Conservation (phyloP, 2,888 invertebrate species). For the Hemicrepidius hirtus region DNA sequence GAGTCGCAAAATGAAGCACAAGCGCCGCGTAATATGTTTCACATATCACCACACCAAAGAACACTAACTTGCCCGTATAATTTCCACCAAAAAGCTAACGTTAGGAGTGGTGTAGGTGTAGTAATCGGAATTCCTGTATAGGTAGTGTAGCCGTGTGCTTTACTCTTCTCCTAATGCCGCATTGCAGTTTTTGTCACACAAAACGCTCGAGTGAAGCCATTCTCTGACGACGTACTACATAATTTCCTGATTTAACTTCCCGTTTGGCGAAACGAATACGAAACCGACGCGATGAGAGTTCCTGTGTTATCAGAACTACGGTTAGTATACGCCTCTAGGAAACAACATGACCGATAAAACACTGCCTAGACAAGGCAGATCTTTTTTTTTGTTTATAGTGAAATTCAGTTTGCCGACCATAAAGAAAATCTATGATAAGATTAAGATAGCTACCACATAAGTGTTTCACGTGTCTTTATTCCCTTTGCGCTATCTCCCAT, state of each 20-base stretch:
- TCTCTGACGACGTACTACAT: conserved; percentile 15
- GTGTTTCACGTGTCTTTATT: no score
- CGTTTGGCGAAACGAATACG: conserved; percentile 25
- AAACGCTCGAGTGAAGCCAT: conserved; percentile 14
- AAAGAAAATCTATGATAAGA: no score
- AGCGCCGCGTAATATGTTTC: neutral
- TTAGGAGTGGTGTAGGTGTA: neutral
- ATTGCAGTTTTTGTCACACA: conserved; percentile 14
- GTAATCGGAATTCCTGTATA: neutral
- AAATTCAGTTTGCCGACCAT: no score
- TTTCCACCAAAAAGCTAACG: neutral
- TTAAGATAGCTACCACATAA: no score
- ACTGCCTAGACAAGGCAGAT: no score
- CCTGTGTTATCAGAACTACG: conserved; percentile 21
- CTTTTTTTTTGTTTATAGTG: no score
- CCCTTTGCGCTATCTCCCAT: no score
- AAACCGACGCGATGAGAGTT: conserved; percentile 20
- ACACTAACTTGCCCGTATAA: neutral
- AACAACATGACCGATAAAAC: conserved; percentile 27
- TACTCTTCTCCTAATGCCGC: neutral
- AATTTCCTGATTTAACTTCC: conserved; percentile 32
- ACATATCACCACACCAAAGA: conserved; percentile 22
- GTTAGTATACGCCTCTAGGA: conserved; percentile 26
- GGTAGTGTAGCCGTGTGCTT: neutral
- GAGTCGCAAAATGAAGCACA: neutral